Percentiles rank a stretch among this genome's conserved stretches.
phyloP scores from a whole-genome alignment of 2,888 invertebrate genomes.

The Eupithecia tripunctaria region DNA sequence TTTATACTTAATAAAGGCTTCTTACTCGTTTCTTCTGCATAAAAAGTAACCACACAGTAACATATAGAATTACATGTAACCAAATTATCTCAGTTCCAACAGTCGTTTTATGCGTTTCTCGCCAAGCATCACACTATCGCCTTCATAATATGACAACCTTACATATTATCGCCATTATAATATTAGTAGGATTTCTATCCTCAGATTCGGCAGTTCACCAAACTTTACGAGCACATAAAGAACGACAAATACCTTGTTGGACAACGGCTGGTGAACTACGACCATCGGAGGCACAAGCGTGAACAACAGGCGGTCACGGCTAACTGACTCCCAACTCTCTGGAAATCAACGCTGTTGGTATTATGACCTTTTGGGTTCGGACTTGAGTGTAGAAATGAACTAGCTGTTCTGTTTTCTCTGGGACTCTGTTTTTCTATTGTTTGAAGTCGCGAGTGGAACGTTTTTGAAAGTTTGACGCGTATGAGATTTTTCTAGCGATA shows the following conservation, averaged over 20 bases:
- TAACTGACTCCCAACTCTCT: slow-evolving; percentile 54
- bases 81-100: not conserved
- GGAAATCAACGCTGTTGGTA: slow-evolving; percentile 25
- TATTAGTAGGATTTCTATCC: slow-evolving; percentile 5
- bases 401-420: slow-evolving; percentile 1
- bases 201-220: slow-evolving; percentile 96
- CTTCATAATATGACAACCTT: too few relatives aligned
- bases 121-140: not conserved
- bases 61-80: not conserved
- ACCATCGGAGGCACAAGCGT: slow-evolving; percentile 90
- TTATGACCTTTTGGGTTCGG: not conserved
- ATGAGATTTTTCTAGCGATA: not conserved
- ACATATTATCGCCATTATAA: not conserved
- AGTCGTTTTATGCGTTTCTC: not conserved
- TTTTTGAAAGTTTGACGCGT: slow-evolving; percentile 20
- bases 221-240: slow-evolving; percentile 98
- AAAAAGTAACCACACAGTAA: not conserved
- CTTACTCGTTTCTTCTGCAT: too few relatives aligned
- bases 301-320: slow-evolving; percentile 74
- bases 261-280: slow-evolving; percentile 98
- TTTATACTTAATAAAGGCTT: too few relatives aligned
- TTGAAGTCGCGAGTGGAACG: not conserved
- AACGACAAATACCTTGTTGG: slow-evolving; percentile 99
- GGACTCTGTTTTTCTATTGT: slow-evolving; percentile 1
- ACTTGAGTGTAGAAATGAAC: not conserved